These are phyloP conservation scores for Craseonycteris thonglongyai DNA, from an alignment of 2,113 vertebrate genomes.

Conservation along the genomic window DNA sequence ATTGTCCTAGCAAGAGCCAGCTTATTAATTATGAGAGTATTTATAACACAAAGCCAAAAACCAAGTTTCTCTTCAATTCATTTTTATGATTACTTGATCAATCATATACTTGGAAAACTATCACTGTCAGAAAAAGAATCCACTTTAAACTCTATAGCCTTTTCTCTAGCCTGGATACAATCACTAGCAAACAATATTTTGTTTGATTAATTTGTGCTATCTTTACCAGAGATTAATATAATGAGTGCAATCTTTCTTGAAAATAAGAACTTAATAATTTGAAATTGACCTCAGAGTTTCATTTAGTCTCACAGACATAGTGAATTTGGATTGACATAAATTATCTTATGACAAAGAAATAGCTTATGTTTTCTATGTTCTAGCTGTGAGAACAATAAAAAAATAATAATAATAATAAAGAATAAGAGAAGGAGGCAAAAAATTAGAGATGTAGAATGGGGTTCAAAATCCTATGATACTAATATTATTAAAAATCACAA, in stretches of 20 bases:
- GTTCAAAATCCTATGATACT: background rate
- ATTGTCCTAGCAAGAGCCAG: background rate
- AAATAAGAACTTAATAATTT: background rate
- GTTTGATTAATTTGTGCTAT: background rate
- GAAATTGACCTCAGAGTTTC: background rate
- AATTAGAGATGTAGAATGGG: background rate
- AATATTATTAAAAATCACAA: slow-evolving; percentile 3
- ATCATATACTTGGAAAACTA: background rate
- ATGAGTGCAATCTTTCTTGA: background rate
- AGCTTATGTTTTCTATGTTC: background rate
- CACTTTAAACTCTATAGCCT: background rate
- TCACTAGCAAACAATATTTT: background rate
- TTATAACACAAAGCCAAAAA: background rate
- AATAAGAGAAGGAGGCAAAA: background rate
- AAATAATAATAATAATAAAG: background rate
- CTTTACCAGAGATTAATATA: background rate
- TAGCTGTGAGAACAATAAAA: background rate
- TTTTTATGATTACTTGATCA: background rate
- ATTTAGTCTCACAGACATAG: background rate
- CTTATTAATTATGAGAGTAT: background rate
- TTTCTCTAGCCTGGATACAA: background rate
- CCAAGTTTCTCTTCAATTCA: background rate
- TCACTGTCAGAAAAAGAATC: background rate
- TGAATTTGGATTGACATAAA: background rate
- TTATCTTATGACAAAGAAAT: background rate